Conservation (phyloP, 2,113 vertebrate species). For the Turnix velox region DNA sequence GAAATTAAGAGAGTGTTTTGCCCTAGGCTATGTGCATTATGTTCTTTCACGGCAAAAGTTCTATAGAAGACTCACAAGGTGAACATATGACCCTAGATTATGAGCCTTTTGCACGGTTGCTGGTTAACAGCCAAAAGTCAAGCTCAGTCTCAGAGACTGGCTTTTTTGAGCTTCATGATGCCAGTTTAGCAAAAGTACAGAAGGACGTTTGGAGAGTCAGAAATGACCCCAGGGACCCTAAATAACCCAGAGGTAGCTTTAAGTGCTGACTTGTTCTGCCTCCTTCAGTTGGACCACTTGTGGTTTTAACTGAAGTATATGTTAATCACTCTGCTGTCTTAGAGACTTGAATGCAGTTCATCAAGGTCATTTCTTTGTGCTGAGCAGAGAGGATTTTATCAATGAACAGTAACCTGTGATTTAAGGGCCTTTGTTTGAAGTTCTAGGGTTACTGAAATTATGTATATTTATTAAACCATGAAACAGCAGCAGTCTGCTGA, state of each 20-base stretch:
- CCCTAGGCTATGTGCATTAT: not conserved
- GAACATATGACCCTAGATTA: not conserved
- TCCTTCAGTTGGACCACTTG: not conserved
- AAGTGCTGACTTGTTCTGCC: not conserved
- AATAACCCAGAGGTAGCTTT: not conserved
- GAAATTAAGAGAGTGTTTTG: not conserved
- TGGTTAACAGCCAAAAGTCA: not conserved
- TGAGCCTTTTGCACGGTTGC: not conserved
- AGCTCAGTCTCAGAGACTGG: not conserved
- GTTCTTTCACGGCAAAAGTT: not conserved
- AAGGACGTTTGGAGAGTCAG: not conserved
- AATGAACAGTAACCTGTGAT: not conserved
- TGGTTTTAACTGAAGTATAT: not conserved
- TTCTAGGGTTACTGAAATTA: not conserved
- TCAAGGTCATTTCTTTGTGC: not conserved
- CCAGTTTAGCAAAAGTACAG: not conserved
- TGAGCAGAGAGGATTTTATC: not conserved
- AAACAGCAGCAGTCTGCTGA: not conserved
- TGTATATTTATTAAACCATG: not conserved
- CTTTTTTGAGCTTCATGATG: not conserved
- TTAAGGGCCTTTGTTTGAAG: not conserved
- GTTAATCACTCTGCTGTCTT: not conserved
- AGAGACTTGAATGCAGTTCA: not conserved
- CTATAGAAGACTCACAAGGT: not conserved
- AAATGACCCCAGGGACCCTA: not conserved